These are phyloP conservation scores for Liopterus haemorrhoidalis DNA, from an alignment of 2,888 invertebrate genomes.

Conservation along the genomic window DNA sequence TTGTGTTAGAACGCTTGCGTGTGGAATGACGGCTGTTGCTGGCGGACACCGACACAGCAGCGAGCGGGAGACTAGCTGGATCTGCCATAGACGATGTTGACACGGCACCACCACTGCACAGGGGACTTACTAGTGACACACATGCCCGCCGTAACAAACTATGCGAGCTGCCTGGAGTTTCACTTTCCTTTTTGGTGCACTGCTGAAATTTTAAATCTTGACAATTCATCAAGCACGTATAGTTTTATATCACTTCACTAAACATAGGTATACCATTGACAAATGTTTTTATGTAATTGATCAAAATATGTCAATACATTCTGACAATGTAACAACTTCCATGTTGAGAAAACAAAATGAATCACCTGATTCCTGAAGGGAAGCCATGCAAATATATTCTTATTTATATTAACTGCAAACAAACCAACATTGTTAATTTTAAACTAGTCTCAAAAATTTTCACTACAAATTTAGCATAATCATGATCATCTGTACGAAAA, in stretches of 20 bases:
- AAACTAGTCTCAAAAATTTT: no score
- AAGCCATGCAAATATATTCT: slow-evolving; percentile 19
- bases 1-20: slow-evolving; percentile 50
- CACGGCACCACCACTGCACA: slow-evolving; percentile 59
- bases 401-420: slow-evolving; percentile 13
- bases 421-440: no score
- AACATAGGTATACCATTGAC: no score
- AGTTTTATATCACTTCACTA: no score
- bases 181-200: no score
- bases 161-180: slow-evolving; percentile 15
- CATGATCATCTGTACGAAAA: no score
- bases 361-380: slow-evolving; percentile 22
- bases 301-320: no score
- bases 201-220: no score
- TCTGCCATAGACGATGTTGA: slow-evolving; percentile 88
- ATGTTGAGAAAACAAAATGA: slow-evolving; percentile 19
- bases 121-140: slow-evolving; percentile 43
- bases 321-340: no score
- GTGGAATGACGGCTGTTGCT: slow-evolving; percentile 45
- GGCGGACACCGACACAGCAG: slow-evolving; percentile 50
- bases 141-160: slow-evolving; percentile 40
- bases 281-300: no score
- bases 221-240: no score
- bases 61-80: slow-evolving; percentile 71
- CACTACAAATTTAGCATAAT: no score